Conservation (phyloP, 2,888 invertebrate genomes). For the Sinelater perroti region DNA sequence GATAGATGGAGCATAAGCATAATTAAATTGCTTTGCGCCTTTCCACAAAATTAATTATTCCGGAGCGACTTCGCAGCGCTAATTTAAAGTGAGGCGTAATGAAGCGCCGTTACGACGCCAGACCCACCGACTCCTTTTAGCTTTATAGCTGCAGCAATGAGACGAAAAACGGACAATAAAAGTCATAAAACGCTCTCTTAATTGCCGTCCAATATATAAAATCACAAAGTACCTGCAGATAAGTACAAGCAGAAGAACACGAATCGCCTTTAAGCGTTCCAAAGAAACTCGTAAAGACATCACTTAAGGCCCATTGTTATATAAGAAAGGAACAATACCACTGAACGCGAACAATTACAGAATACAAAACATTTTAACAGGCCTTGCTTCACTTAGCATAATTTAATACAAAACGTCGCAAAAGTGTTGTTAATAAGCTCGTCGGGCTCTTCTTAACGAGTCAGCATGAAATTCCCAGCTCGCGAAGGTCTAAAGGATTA, state of each 20-base stretch:
- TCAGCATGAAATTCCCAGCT: too few species aligned
- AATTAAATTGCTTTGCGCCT: too few species aligned
- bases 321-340: slow-evolving; percentile 31
- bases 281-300: slow-evolving; percentile 29
- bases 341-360: slow-evolving; percentile 16
- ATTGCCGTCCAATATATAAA: slow-evolving; percentile 4
- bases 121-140: too few species aligned
- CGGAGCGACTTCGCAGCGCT: too few species aligned
- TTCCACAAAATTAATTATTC: too few species aligned
- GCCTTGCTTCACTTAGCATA: slow-evolving; percentile 14
- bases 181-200: slow-evolving; percentile 3
- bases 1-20: too few species aligned
- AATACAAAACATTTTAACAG: slow-evolving; percentile 20
- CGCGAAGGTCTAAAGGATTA: too few species aligned
- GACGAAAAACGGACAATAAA: not conserved
- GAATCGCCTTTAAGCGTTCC: slow-evolving; percentile 14
- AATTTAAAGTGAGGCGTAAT: too few species aligned
- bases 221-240: slow-evolving; percentile 16
- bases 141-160: too few species aligned
- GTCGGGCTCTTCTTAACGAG: too few species aligned
- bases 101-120: too few species aligned
- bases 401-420: slow-evolving; percentile 10
- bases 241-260: slow-evolving; percentile 10
- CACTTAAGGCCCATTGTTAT: slow-evolving; percentile 35
- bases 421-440: slow-evolving; percentile 13